Percentiles rank a stretch among this genome's conserved stretches.
phyloP scores from a whole-genome alignment of 1,140 invertebrate species.

The Leucophenga varia region DNA sequence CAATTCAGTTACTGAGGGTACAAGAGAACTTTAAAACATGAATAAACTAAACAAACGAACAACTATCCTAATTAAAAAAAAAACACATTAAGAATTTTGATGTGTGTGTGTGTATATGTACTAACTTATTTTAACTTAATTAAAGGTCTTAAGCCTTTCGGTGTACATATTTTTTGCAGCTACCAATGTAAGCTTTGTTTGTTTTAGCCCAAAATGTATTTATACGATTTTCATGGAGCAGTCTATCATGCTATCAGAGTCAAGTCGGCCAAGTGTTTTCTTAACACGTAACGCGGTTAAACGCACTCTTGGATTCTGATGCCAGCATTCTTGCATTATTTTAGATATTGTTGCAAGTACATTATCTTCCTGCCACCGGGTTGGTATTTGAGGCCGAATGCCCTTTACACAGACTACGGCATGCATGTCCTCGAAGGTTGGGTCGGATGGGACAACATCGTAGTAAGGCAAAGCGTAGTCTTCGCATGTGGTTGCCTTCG shows the following conservation, averaged over 20 bases:
- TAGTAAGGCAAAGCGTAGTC: conserved; percentile 87
- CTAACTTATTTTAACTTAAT: no score
- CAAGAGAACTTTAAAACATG: no score
- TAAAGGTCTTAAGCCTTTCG: no score
- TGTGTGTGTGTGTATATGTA: no score
- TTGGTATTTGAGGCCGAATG: conserved; percentile 73
- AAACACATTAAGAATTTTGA: no score
- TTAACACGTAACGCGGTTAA: conserved; percentile 89
- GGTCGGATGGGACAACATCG: conserved; percentile 83
- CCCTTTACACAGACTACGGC: conserved; percentile 81
- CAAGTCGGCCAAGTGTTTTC: conserved; percentile 80
- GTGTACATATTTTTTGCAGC: no score
- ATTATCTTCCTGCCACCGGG: conserved; percentile 73
- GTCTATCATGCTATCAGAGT: conserved; percentile 44
- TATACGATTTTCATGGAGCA: conserved; percentile 51
- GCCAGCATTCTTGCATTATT: conserved; percentile 92
- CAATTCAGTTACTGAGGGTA: no score
- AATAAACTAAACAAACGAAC: background rate
- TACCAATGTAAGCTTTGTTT: no score
- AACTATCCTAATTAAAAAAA: conserved; percentile 3
- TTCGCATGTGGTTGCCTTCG: conserved; percentile 68
- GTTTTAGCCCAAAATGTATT: no score
- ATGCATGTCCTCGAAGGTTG: conserved; percentile 92
- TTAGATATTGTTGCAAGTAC: conserved; percentile 73
- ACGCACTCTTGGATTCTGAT: conserved; percentile 82